Evolutionary conservation across 2,113 vertebrate species (phyloP).

Genomic region (Dipodomys spectabilis): DNA sequence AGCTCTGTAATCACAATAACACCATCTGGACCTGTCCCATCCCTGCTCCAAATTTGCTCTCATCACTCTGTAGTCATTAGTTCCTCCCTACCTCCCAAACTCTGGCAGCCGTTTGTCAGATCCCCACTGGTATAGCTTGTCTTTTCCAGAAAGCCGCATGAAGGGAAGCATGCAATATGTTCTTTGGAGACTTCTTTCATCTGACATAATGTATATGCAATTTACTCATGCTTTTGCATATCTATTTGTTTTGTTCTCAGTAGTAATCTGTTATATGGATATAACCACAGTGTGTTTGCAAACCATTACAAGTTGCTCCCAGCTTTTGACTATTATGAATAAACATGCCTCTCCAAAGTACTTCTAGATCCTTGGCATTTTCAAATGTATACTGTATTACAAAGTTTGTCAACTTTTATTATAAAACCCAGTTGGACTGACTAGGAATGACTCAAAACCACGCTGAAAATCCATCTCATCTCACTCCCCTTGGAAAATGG

Average conservation of each 20-base stretch:
- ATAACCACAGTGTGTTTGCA: not conserved
- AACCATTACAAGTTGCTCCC: not conserved
- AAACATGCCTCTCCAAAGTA: conserved; percentile 10
- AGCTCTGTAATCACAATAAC: not conserved
- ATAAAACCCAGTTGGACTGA: not conserved
- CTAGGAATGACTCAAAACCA: not conserved
- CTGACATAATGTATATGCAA: not conserved
- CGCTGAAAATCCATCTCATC: no score
- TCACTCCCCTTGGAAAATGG: no score
- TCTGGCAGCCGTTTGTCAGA: not conserved
- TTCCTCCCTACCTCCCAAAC: not conserved
- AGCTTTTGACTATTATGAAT: not conserved
- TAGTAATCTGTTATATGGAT: not conserved
- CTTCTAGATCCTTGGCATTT: not conserved
- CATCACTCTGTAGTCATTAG: not conserved
- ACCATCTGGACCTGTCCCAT: not conserved
- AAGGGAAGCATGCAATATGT: not conserved
- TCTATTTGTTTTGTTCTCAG: not conserved
- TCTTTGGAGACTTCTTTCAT: not conserved
- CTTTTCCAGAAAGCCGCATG: not conserved
- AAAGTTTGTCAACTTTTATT: conserved; percentile 13
- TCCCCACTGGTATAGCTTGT: not conserved
- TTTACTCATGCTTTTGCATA: not conserved
- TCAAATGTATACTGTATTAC: not conserved
- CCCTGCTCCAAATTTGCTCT: not conserved